Evolutionary conservation across 2,888 invertebrate species (phyloP), one percentile per base, ranked within the genome.

Genomic region (Alentia gelatinosa): DNA sequence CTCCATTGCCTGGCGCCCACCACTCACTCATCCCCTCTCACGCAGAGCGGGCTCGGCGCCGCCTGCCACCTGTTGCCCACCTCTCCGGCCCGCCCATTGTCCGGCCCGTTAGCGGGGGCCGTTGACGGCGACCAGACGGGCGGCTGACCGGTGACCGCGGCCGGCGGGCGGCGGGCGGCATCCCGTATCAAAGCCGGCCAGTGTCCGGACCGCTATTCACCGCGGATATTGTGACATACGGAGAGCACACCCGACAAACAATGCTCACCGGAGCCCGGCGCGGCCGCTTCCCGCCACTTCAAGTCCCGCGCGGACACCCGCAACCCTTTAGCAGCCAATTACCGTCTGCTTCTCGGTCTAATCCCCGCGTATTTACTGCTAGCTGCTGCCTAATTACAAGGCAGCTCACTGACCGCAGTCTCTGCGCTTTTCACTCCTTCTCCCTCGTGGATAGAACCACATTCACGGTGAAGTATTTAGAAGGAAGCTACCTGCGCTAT

Each of bases 311-410:
- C n/a, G n/a, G n/a, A n/a, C n/a, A n/a, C n/a, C n/a, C n/a, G n/a
- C n/a, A n/a, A n/a, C 56, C 56, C 56, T 56, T 56, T 56, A n/a
- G n/a, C 56, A 56, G 56, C 56, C 56, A 56, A 56, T 56, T 56
- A 56, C n/a, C 56, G 56, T 19, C n/a, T 3, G 23, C n/a, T n/a
- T 56, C 56, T n/a, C 56, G n/a, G 23, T 56, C 56, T 56, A 56
- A 56, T 56, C 56, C 56, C 56, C 56, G 56, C 56, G 19, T 56
- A 19, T 56, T 56, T 56, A 56, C 56, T n/a, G 12, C 56, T n/a
- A 5, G 19, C 5, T n/a, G 19, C 56, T n/a, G 23, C 19, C 56
- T 56, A 56, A 56, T 56, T 19, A 56, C 56, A 56, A 56, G 56
- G 56, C 56, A 56, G 56, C n/a, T 19, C 56, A 56, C 56, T 56